phyloP scores from a whole-genome alignment of 2,797 vertebrate species.

The Sebastes nivosus region DNA sequence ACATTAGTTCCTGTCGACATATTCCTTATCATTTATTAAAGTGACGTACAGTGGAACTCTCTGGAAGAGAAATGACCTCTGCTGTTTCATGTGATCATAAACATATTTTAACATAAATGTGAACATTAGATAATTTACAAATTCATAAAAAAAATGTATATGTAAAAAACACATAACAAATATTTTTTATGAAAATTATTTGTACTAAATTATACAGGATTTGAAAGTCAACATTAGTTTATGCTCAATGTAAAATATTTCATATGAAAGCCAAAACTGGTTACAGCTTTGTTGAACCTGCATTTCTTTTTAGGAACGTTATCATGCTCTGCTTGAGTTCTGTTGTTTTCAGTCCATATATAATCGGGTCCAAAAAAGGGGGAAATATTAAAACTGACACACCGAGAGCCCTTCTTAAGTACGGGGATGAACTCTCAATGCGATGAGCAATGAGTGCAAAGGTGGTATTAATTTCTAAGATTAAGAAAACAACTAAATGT shows the following conservation, averaged over 20 bases:
- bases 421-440: conserved; percentile 46
- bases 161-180: too few species aligned
- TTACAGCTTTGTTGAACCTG: background rate
- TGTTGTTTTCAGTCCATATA: conserved; percentile 80
- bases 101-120: background rate
- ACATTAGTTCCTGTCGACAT: background rate
- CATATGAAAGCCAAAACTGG: background rate
- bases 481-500: conserved; percentile 70
- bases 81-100: background rate
- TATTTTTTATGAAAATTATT: background rate
- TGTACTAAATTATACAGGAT: background rate
- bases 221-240: background rate
- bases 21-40: background rate
- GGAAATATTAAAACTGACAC: conserved; percentile 70
- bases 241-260: background rate
- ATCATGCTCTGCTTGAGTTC: conserved; percentile 66
- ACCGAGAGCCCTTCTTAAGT: conserved; percentile 62
- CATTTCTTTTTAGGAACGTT: conserved; percentile 40
- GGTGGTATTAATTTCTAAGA: conserved; percentile 55
- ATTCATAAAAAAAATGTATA: background rate
- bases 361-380: conserved; percentile 77
- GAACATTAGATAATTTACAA: background rate
- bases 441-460: conserved; percentile 61
- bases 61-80: background rate
- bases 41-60: background rate